Percentiles rank a stretch among this genome's conserved stretches.
Evolutionary conservation across 2,113 vertebrate genomes (phyloP).

Genomic region (Pachypanchax playfairii): DNA sequence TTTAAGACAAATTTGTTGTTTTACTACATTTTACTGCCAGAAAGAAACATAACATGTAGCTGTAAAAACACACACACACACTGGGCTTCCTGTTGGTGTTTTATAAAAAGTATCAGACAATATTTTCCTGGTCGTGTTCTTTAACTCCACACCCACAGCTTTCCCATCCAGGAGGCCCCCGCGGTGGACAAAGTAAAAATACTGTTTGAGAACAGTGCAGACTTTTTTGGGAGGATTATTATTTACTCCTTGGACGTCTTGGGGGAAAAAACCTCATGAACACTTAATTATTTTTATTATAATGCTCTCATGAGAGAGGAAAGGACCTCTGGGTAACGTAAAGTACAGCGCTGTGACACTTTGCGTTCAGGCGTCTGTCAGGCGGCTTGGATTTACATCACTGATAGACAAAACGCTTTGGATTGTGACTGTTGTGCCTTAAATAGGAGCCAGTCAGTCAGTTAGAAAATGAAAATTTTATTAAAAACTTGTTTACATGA

Average conservation of each 20-base stretch:
- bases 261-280: conserved; percentile 78
- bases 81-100: conserved; percentile 2
- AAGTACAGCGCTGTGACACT: conserved; percentile 49
- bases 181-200: conserved; percentile 86
- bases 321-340: conserved; percentile 42
- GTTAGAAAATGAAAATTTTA: conserved; percentile 57
- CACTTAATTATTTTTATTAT: conserved; percentile 12
- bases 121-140: conserved; percentile 55
- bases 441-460: conserved; percentile 11
- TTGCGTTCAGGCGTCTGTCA: conserved; percentile 1
- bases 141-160: conserved; percentile 84
- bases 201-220: conserved; percentile 87
- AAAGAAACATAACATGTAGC: conserved; percentile 19
- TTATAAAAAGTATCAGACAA: conserved; percentile 47
- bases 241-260: conserved; percentile 90
- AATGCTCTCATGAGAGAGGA: conserved; percentile 56
- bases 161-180: conserved; percentile 82
- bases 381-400: background rate
- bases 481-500: conserved; percentile 35
- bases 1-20: too few relatives aligned
- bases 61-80: too few relatives aligned
- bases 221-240: conserved; percentile 94
- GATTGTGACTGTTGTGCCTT: conserved; percentile 34
- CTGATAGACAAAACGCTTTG: background rate
- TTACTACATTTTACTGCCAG: too few relatives aligned